These are phyloP conservation scores for Acanthaster planci DNA, from an alignment of 35 echinoderm and acorn worm species.

Conservation along the genomic window DNA sequence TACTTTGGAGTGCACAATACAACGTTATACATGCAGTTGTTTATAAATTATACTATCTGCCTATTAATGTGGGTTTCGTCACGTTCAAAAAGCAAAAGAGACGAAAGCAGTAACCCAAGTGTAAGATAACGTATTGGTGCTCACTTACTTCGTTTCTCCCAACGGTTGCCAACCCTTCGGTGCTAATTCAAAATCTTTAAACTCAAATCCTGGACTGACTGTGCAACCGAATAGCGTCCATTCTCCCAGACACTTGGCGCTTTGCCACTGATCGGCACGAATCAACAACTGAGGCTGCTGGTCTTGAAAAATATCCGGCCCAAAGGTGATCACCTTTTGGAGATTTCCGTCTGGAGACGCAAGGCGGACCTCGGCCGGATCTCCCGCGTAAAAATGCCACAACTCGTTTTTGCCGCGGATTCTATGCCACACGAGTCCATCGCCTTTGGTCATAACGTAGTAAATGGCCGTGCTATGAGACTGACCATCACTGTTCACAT, in stretches of 20 bases:
- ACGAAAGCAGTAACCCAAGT: no score
- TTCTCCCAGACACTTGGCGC: conserved; percentile 16
- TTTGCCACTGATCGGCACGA: conserved; percentile 25
- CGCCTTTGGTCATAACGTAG: not conserved
- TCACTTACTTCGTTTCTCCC: not conserved
- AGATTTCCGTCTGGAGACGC: conserved; percentile 23
- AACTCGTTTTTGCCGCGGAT: conserved; percentile 10
- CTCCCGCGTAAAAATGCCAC: conserved; percentile 33
- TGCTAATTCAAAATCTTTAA: not conserved
- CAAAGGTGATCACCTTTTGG: not conserved
- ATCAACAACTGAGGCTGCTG: conserved; percentile 14
- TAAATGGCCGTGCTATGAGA: conserved; percentile 24
- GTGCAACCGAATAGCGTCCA: conserved; percentile 34
- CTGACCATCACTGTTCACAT: not conserved
- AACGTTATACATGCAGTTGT: no score
- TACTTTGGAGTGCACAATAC: no score
- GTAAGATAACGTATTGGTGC: no score
- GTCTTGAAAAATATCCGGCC: not conserved
- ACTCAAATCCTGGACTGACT: conserved; percentile 34
- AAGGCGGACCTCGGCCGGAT: not conserved
- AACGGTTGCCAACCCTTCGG: not conserved
- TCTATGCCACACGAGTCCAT: conserved; percentile 7
- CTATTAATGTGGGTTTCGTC: no score
- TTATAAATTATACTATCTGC: no score
- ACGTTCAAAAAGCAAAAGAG: no score